These are phyloP conservation scores for Zaprionus capensis DNA, from an alignment of 1,140 invertebrate species.

Conservation along the genomic window DNA sequence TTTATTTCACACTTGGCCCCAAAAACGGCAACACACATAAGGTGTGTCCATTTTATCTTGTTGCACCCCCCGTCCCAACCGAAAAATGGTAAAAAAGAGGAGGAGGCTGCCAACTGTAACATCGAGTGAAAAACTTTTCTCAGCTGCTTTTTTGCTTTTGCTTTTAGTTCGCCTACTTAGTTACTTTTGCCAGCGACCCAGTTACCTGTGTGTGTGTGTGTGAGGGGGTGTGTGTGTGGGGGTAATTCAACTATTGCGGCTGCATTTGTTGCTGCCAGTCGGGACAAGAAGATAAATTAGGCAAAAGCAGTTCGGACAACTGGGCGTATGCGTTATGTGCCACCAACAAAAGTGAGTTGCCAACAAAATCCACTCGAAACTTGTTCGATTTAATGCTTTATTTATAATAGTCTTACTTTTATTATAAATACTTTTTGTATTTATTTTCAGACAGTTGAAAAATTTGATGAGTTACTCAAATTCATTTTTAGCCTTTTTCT, in stretches of 20 bases:
- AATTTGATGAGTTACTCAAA: not conserved
- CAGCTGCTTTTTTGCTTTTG: conserved; percentile 49
- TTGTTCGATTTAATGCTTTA: not conserved
- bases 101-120: conserved; percentile 31
- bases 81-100: conserved; percentile 14
- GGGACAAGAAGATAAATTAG: conserved; percentile 61
- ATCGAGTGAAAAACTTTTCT: conserved; percentile 52
- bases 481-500: not conserved
- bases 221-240: conserved; percentile 10
- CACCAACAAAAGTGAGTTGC: not conserved
- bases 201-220: conserved; percentile 38
- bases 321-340: conserved; percentile 15
- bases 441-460: not conserved
- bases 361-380: not conserved
- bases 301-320: conserved; percentile 44
- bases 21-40: conserved; percentile 45
- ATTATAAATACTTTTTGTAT: not conserved
- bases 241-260: conserved; percentile 56
- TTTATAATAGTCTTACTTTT: not conserved
- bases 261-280: conserved; percentile 56
- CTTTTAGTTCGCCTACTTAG: conserved; percentile 49
- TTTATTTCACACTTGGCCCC: conserved; percentile 60
- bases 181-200: conserved; percentile 50
- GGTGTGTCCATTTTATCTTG: conserved; percentile 64
- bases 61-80: conserved; percentile 26